These are phyloP conservation scores for Drosophila leontia DNA, from an alignment of 1,140 invertebrate species.

Conservation along the genomic window DNA sequence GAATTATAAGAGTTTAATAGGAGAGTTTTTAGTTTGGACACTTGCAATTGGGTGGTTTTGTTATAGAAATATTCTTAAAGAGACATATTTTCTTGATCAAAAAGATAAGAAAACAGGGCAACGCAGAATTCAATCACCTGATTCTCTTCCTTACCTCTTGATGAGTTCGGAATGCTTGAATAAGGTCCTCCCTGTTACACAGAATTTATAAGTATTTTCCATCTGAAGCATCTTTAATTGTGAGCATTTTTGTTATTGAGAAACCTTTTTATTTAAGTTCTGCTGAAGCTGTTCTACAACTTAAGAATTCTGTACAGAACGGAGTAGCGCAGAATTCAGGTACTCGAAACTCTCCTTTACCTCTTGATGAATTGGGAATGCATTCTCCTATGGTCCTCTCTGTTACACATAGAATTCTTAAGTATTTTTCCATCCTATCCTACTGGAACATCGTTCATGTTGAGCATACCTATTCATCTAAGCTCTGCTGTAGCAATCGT, in stretches of 20 bases:
- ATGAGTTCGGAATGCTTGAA: too few species aligned
- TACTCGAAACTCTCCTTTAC: not conserved
- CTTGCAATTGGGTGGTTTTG: too few species aligned
- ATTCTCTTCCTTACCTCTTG: too few species aligned
- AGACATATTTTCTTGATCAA: not conserved
- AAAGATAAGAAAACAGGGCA: not conserved
- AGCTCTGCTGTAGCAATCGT: constrained; percentile 2
- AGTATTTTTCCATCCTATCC: too few species aligned
- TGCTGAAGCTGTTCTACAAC: too few species aligned
- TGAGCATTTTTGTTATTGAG: not conserved
- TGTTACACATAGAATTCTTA: not conserved
- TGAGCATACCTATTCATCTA: not conserved
- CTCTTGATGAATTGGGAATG: not conserved
- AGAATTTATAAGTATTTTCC: not conserved
- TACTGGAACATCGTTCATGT: not conserved
- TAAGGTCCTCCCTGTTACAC: too few species aligned
- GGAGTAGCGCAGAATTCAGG: not conserved
- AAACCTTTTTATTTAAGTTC: too few species aligned
- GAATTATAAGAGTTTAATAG: too few species aligned
- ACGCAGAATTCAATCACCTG: too few species aligned
- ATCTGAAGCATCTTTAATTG: too few species aligned
- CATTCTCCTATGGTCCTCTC: not conserved
- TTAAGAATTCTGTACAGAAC: not conserved
- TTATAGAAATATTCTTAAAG: not conserved
- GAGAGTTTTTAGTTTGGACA: too few species aligned